Evolutionary conservation across 2,888 invertebrate genomes (phyloP).

Genomic region (Hyposoter didymator): DNA sequence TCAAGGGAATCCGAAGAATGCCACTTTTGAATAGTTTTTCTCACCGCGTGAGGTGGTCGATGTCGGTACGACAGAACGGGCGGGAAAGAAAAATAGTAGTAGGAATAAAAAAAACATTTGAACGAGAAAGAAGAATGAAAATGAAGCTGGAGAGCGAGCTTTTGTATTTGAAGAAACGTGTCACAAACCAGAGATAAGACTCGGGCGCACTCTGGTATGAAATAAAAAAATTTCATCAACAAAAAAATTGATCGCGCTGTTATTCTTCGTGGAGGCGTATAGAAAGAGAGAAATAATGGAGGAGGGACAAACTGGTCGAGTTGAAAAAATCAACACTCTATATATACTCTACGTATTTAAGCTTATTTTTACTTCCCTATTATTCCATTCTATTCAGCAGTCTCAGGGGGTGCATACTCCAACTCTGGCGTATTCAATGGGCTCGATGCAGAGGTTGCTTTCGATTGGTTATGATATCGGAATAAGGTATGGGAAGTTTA

Average conservation of each 20-base stretch:
- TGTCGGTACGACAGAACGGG: slow-evolving; percentile 24
- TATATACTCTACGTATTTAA: too few species aligned
- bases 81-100: slow-evolving; percentile 10
- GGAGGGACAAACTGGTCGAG: too few species aligned
- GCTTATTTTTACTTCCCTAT: too few species aligned
- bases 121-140: not conserved
- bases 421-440: too few species aligned
- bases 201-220: slow-evolving; percentile 27
- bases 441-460: too few species aligned
- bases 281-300: too few species aligned
- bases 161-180: slow-evolving; percentile 25
- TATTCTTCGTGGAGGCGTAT: too few species aligned
- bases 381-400: too few species aligned
- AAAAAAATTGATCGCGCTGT: not conserved
- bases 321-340: too few species aligned
- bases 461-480: too few species aligned
- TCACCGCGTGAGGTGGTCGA: slow-evolving; percentile 37
- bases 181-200: slow-evolving; percentile 35
- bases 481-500: too few species aligned
- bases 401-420: too few species aligned
- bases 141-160: not conserved
- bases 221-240: slow-evolving; percentile 12
- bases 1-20: slow-evolving; percentile 46
- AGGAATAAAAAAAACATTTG: slow-evolving; percentile 26
- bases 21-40: slow-evolving; percentile 34